Evolutionary conservation across 1,140 invertebrate species (phyloP).

Genomic region (Leptinotarsa lineolata): DNA sequence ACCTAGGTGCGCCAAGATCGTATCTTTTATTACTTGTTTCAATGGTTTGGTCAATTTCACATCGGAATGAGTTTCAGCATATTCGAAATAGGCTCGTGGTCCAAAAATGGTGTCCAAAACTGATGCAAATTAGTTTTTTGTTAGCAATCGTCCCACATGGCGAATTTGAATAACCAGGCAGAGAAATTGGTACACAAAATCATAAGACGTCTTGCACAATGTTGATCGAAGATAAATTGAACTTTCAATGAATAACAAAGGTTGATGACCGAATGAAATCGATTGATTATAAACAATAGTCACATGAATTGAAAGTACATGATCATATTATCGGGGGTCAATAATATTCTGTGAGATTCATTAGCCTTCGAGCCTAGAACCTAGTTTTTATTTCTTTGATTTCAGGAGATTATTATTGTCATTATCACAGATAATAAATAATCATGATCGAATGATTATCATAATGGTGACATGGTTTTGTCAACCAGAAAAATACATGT

Average conservation of each 20-base stretch:
- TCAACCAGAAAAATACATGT: too few species aligned
- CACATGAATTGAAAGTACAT: too few species aligned
- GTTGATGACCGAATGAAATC: neutral
- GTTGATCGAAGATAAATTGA: neutral
- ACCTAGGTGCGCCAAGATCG: slow-evolving; percentile 1
- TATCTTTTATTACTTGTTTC: neutral
- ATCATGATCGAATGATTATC: too few species aligned
- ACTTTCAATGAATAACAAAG: neutral
- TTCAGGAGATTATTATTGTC: too few species aligned
- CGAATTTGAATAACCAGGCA: neutral
- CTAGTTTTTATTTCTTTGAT: too few species aligned
- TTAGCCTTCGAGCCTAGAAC: too few species aligned
- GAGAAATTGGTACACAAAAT: slow-evolving; percentile 1
- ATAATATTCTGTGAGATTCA: too few species aligned
- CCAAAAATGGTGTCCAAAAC: neutral
- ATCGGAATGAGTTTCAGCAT: neutral
- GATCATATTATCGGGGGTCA: too few species aligned
- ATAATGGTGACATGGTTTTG: too few species aligned
- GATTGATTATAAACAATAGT: neutral
- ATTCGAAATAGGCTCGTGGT: neutral
- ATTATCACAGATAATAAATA: too few species aligned
- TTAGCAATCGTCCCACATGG: neutral
- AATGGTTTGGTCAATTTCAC: neutral
- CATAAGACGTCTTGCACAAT: slow-evolving; percentile 4
- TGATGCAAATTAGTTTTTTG: slow-evolving; percentile 1